Evolutionary conservation across 1,140 invertebrate genomes (phyloP), one percentile per base, ranked within the genome.

Genomic region (Microplitis mediator): DNA sequence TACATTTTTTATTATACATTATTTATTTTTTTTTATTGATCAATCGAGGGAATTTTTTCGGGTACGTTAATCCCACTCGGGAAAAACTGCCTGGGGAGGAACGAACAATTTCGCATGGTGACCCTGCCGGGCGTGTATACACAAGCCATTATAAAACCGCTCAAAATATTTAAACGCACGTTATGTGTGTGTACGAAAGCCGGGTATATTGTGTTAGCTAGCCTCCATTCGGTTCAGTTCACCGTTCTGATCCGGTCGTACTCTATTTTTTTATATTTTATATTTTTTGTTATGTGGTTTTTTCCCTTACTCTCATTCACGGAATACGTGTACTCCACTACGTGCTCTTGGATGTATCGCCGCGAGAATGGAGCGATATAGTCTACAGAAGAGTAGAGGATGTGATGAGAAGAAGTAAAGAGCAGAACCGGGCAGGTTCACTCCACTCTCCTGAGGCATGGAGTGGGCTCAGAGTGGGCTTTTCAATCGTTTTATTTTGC

Each of bases 401-500:
- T 45, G 50, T 51, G 63, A 66, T 66, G 54, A 50, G 56, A 31
- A 50, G 36, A 72, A 23, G 14, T 4, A 45, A 61, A 68, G 56
- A 51, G 32, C 31, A 61, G n/a, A 54, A 63, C 39, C 11, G 14
- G 65, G 71, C 32, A 60, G 54, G 54, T 64, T 74, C 36, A 35
- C 23, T 67, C 58, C n/a, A 14, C 66, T 69, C 66, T 64, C 54
- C 32, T 67, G 23, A 70, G 39, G 50, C 60, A 23, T 23, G 23
- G 23, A 23, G 23, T 23, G 23, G 23, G 23, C 23, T 23, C 32
- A 76, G 58, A 72, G 39, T 45, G 69, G 75, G 71, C 77, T 79
- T 77, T 78, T 78, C 60, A 76, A 76, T 81, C 76, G 77, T 73
- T 81, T 45, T 82, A 78, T 79, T 82, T 84, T 77, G 75, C 80